Conservation (phyloP, 2,888 invertebrate genomes). For the Drosophila nr. fundita region DNA sequence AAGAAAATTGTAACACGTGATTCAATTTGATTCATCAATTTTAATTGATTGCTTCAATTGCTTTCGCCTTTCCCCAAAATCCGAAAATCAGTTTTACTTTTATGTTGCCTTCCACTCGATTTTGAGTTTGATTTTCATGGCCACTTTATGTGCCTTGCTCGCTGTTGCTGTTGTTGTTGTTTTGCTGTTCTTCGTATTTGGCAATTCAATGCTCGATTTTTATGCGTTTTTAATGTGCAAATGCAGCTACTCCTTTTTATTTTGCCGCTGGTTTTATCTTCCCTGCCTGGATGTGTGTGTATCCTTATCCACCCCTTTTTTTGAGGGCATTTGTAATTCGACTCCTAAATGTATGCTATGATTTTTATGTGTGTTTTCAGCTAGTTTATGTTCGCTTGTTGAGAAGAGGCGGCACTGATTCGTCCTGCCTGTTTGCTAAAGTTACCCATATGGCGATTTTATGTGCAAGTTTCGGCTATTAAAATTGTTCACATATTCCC, state of each 20-base stretch:
- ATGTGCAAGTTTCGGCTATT: conserved; percentile 8
- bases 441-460: conserved; percentile 42
- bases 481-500: conserved; percentile 1
- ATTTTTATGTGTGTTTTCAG: conserved; percentile 68
- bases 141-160: conserved; percentile 61
- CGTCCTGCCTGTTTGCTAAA: conserved; percentile 11
- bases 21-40: conserved; percentile 75
- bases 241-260: conserved; percentile 72
- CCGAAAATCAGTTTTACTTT: conserved; percentile 37
- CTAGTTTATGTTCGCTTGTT: conserved; percentile 51
- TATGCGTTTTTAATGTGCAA: conserved; percentile 78
- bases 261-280: conserved; percentile 9
- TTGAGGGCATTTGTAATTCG: conserved; percentile 56
- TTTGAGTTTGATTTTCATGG: conserved; percentile 60
- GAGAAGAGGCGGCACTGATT: conserved; percentile 29
- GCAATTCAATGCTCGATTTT: conserved; percentile 69
- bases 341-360: conserved; percentile 70
- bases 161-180: conserved; percentile 35
- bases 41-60: conserved; percentile 79
- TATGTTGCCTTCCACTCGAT: conserved; percentile 17
- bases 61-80: conserved; percentile 24
- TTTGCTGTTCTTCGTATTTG: conserved; percentile 25
- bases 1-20: conserved; percentile 74
- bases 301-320: conserved; percentile 36
- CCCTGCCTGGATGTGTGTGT: conserved; percentile 5